These are phyloP conservation scores for Coenonympha glycerion DNA, from an alignment of 2,888 invertebrate genomes.

Conservation along the genomic window DNA sequence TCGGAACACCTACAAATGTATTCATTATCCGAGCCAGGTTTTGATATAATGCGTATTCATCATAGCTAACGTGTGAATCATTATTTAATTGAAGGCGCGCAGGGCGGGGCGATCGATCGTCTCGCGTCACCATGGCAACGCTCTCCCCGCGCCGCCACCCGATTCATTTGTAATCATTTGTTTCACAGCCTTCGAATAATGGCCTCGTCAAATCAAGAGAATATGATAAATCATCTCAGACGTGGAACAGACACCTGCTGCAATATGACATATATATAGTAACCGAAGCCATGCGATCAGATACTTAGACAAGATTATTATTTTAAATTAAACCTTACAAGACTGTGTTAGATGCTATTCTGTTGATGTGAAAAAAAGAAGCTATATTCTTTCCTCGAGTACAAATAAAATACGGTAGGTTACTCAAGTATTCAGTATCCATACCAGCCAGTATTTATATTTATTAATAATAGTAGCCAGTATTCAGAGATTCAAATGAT, in stretches of 20 bases:
- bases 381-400: too few relatives aligned
- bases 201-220: slow-evolving; percentile 60
- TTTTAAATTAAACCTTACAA: too few relatives aligned
- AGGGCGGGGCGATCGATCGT: slow-evolving; percentile 62
- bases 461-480: too few relatives aligned
- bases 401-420: too few relatives aligned
- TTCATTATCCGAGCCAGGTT: slow-evolving; percentile 30
- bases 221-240: slow-evolving; percentile 59
- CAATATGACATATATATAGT: background rate
- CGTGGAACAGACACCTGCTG: background rate
- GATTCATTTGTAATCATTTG: slow-evolving; percentile 76
- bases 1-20: slow-evolving; percentile 24
- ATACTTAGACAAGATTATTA: too few relatives aligned
- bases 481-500: too few relatives aligned
- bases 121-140: slow-evolving; percentile 64
- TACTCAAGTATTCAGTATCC: too few relatives aligned
- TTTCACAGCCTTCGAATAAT: slow-evolving; percentile 69
- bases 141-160: slow-evolving; percentile 41
- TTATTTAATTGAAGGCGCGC: slow-evolving; percentile 67
- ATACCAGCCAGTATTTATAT: too few relatives aligned
- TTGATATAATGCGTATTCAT: slow-evolving; percentile 47
- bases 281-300: too few relatives aligned
- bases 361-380: too few relatives aligned
- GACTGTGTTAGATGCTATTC: too few relatives aligned
- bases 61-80: slow-evolving; percentile 66